Conservation (phyloP, 1,140 invertebrate species). For the Octopus sinensis region DNA sequence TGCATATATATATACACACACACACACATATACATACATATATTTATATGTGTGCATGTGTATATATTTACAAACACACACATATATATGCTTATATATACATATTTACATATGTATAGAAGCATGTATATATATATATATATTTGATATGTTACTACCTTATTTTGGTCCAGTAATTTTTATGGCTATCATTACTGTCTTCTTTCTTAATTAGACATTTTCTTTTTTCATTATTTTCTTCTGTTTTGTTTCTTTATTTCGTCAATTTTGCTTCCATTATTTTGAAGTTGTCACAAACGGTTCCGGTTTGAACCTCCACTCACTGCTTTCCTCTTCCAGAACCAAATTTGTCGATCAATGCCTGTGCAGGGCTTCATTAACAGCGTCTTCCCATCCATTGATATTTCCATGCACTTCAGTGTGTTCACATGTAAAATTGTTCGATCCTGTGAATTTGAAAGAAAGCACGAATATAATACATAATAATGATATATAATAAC, state of each 20-base stretch:
- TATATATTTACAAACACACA: no score
- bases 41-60: no score
- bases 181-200: not conserved
- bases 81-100: no score
- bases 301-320: not conserved
- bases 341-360: conserved; percentile 81
- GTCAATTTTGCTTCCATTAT: not conserved
- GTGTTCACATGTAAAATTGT: conserved; percentile 88
- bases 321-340: conserved; percentile 79
- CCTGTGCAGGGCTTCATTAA: conserved; percentile 74
- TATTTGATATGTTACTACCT: not conserved
- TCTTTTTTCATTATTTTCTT: not conserved
- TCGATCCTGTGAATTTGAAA: conserved; percentile 67
- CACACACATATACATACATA: no score
- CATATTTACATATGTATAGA: no score
- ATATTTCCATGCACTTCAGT: conserved; percentile 83
- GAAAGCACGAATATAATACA: conserved; percentile 16
- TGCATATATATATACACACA: no score
- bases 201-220: not conserved
- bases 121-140: not conserved
- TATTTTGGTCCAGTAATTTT: not conserved
- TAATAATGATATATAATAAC: not conserved
- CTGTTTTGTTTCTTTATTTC: not conserved
- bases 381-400: conserved; percentile 67
- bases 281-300: not conserved